Base-by-base conservation (phyloP, 2,888 invertebrate species). In the Melanchra persicariae region DNA sequence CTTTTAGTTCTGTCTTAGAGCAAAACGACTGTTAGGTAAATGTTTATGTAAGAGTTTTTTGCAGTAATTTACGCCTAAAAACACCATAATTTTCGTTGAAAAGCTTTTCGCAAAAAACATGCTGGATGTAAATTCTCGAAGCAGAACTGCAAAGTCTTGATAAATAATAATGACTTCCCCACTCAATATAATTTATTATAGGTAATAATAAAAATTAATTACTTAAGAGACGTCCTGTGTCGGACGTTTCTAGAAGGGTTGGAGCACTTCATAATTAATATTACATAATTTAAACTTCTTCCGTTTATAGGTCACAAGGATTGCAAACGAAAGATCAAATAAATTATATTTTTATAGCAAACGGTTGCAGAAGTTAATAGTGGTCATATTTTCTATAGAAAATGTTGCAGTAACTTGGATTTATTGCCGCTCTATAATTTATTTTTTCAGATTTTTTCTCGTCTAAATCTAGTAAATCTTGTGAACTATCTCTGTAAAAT, bases 151-250 rank as follows among this genome's bases (percentile, higher is more conserved):
- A 30, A 65, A 70, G 58, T 47, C 40, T 68, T 64, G 55, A 34
- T 71, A 54, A 67, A 75, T 67, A 78, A 64, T 67, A 66, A 70
- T 70, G 54, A 66, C 45, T 62, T 63, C 52, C 30, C 26, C 40
- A 68, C 62, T 76, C 52, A 71, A 70, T 64, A 65, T 62, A 68
- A 82, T 74, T 82, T 75, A 71, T 79, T 60, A 58, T 61, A 64
- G 58, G 73, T 71, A 71, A 74, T 79, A 82, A 71, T 68, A 82
- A 82, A 79, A 82, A 74, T 70, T 82, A 70, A 82, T 82, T 76
- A 79, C 67, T 76, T 70, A 64, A 62, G 66, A 74, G 59, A 74
- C 68, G 62, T 66, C 52, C 81, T 77, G 80, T 69, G 60, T 73
- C 22, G 58, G 73, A 70, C 80, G 74, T 74, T 72, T 77, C 70